Conservation (phyloP, 2,888 invertebrate genomes). For the Phalera bucephala region DNA sequence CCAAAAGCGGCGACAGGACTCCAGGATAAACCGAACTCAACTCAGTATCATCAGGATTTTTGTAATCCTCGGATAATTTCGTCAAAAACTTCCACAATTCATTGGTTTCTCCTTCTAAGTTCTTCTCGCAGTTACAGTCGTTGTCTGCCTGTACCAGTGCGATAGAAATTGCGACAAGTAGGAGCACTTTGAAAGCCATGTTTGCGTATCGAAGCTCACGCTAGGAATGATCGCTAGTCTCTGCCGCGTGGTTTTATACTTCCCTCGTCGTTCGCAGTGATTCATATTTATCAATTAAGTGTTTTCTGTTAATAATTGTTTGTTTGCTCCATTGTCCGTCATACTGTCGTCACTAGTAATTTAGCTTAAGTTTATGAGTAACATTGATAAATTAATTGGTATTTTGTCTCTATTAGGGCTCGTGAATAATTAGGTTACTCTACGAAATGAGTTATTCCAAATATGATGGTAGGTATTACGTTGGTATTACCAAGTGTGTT, state of each 20-base stretch:
- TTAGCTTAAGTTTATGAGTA: not conserved
- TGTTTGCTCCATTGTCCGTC: conserved; percentile 1
- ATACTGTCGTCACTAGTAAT: no score
- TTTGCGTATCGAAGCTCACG: conserved; percentile 13
- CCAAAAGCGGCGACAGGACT: conserved; percentile 28
- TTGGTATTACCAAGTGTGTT: no score
- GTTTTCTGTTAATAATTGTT: conserved; percentile 16
- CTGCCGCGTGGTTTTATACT: conserved; percentile 15
- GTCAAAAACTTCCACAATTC: conserved; percentile 22
- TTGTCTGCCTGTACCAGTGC: conserved; percentile 12
- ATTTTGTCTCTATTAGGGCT: not conserved
- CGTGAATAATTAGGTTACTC: conserved; percentile 2
- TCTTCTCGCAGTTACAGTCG: conserved; percentile 21
- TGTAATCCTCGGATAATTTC: conserved; percentile 16
- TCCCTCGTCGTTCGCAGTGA: not conserved
- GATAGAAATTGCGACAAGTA: conserved; percentile 17
- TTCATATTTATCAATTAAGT: conserved; percentile 4
- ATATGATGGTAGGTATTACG: no score
- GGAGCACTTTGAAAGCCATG: conserved; percentile 32
- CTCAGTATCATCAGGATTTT: conserved; percentile 5
- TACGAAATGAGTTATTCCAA: no score
- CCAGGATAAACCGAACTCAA: conserved; percentile 31
- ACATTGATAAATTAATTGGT: not conserved
- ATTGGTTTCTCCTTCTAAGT: conserved; percentile 6
- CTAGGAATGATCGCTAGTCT: conserved; percentile 21